Conservation (phyloP, 2,888 invertebrate genomes). For the Taphrorychus bicolor region DNA sequence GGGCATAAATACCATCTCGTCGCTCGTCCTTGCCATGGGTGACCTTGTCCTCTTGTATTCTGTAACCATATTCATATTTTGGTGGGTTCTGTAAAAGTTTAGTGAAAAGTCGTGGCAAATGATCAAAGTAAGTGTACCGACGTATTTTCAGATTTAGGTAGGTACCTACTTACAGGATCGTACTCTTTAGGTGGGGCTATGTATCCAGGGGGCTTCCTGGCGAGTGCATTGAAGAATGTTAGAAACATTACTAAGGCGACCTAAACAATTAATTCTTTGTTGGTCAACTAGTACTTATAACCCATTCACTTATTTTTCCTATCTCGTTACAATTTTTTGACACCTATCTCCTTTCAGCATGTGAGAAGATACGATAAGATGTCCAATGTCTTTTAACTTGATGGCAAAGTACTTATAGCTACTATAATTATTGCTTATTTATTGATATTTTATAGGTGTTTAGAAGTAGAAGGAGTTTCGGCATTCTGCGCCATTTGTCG, state of each 20-base stretch:
- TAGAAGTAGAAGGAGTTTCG: no score
- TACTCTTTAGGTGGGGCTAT: conserved; percentile 54
- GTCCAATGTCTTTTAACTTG: no score
- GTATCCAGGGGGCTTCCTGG: conserved; percentile 58
- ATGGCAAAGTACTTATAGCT: no score
- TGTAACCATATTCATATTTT: conserved; percentile 64
- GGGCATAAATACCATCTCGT: conserved; percentile 53
- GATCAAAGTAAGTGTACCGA: background rate
- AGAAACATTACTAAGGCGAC: conserved; percentile 51
- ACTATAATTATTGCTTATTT: no score
- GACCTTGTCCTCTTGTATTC: conserved; percentile 58
- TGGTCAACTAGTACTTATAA: no score
- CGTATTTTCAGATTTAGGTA: background rate
- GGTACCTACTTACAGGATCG: conserved; percentile 56
- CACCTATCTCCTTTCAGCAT: no score
- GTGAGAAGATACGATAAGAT: no score
- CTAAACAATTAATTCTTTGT: conserved; percentile 11
- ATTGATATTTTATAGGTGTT: no score
- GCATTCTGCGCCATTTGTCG: no score
- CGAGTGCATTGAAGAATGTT: conserved; percentile 49
- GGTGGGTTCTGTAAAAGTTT: conserved; percentile 58
- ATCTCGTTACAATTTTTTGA: no score
- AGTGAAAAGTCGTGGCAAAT: background rate
- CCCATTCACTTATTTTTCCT: no score
- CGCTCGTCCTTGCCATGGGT: conserved; percentile 60